Percentiles rank a stretch among this genome's conserved stretches.
These are phyloP conservation scores for Acrossocheilus wenchowensis DNA, from an alignment of 2,797 vertebrate species.

Conservation along the genomic window DNA sequence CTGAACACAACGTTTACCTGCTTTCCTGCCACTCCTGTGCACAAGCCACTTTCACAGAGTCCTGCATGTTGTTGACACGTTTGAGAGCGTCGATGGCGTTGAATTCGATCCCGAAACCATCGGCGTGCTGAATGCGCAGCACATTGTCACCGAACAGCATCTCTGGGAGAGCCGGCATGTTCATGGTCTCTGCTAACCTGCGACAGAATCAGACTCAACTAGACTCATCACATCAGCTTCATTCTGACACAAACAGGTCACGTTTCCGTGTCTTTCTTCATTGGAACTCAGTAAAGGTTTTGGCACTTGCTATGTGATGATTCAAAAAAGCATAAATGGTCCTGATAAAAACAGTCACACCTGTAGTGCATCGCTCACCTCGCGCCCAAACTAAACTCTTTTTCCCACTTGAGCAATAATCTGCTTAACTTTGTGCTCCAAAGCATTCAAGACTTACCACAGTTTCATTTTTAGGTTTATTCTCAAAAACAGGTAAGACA, in stretches of 20 bases:
- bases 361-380: too few species aligned
- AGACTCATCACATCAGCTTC: too few species aligned
- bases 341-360: too few species aligned
- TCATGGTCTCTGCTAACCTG: conserved; percentile 91
- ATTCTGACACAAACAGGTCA: too few species aligned
- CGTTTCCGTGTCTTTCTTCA: not conserved
- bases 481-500: too few species aligned
- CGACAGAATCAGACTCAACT: not conserved
- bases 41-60: conserved; percentile 93
- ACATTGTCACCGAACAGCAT: conserved; percentile 98
- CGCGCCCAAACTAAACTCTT: not conserved
- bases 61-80: conserved; percentile 91
- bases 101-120: conserved; percentile 93
- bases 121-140: conserved; percentile 88
- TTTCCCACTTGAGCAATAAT: too few species aligned
- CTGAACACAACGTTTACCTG: conserved; percentile 72
- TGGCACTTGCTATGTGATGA: too few species aligned
- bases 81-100: conserved; percentile 92
- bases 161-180: conserved; percentile 93
- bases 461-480: too few species aligned
- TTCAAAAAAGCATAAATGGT: too few species aligned
- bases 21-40: conserved; percentile 97
- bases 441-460: too few species aligned
- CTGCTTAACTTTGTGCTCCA: too few species aligned
- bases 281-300: not conserved